These are phyloP conservation scores for Malurus cyaneus DNA, from an alignment of 2,113 vertebrate species.

Conservation along the genomic window DNA sequence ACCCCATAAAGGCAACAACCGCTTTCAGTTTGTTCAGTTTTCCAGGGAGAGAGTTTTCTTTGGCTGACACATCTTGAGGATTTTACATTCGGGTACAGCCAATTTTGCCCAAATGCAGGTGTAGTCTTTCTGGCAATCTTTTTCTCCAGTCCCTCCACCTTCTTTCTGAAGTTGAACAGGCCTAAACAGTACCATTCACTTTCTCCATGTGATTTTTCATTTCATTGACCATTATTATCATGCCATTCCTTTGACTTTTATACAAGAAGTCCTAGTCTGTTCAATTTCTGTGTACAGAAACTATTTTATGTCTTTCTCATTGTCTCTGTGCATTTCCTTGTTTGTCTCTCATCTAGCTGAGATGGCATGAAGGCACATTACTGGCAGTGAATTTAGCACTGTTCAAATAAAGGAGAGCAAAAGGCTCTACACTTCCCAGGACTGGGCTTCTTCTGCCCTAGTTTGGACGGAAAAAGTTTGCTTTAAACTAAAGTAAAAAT, in stretches of 20 bases:
- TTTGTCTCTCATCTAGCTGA: not conserved
- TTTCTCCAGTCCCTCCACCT: not conserved
- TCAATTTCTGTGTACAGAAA: not conserved
- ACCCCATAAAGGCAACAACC: not conserved
- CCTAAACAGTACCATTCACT: not conserved
- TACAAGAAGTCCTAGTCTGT: not conserved
- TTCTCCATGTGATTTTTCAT: not conserved
- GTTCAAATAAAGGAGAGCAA: not conserved
- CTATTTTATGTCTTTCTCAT: not conserved
- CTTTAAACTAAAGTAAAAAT: constrained; percentile 9
- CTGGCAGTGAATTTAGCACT: not conserved
- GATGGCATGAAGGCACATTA: not conserved
- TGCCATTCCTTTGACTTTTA: not conserved
- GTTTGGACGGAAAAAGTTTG: not conserved
- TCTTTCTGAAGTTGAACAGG: not conserved
- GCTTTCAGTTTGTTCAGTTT: not conserved
- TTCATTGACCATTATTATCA: not conserved
- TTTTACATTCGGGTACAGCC: not conserved
- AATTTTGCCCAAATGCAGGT: not conserved
- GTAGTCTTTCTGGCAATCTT: not conserved
- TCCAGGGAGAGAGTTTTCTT: not conserved
- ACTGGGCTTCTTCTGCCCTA: not conserved
- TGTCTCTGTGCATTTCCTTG: not conserved
- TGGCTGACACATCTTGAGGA: not conserved
- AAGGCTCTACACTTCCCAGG: not conserved